Base-by-base conservation (phyloP, 2,113 vertebrate genomes). In the Mormyrus lacerda region DNA sequence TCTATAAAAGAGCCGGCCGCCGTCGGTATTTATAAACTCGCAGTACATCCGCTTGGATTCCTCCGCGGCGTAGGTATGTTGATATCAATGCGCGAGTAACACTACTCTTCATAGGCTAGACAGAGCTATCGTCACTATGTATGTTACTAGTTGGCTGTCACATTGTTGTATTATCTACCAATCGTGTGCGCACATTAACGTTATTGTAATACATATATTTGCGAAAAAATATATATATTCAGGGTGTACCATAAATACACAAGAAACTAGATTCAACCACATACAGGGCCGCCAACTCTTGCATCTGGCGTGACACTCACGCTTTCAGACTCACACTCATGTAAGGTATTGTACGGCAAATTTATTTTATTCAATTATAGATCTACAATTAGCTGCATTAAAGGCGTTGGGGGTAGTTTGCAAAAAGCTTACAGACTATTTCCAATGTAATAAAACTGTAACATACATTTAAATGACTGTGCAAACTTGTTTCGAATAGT, bases 41-140 rank as follows among this genome's bases (percentile, higher is more conserved):
- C 21, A 85, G 45, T 11, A 3, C 35, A 5, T 10, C 31, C 44
- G 35, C 45, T 5, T 10, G 61, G 73, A 89, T 89, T 87, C 91
- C 31, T 90, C 90, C 91, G 90, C 91, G 2, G 9, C 0, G 21
- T 17, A 1, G 0, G 7, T 44, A 3, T 0, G 0, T 0, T 91
- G 24, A 85, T 95, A 93, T 94, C 91, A 91, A 73, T 95, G 88
- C 92, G 93, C 95, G 85, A 55, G 0, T 50, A n/a, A 85, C 85
- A 27, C 5, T 19, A 4, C 35, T 86, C 31, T 53, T 86, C n/a
- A 51, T 55, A 53, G 85, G 48, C 47, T 86, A 86, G 24, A 48
- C 24, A 39, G 15, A 39, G 39, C 69, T 1, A 39, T 76, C 9
- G 31, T 55, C 53, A 55, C 53, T 55, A 21, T 55, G 19, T 55